Evolutionary conservation across 2,888 invertebrate genomes (phyloP).

Genomic region (Crocallis elinguaria): DNA sequence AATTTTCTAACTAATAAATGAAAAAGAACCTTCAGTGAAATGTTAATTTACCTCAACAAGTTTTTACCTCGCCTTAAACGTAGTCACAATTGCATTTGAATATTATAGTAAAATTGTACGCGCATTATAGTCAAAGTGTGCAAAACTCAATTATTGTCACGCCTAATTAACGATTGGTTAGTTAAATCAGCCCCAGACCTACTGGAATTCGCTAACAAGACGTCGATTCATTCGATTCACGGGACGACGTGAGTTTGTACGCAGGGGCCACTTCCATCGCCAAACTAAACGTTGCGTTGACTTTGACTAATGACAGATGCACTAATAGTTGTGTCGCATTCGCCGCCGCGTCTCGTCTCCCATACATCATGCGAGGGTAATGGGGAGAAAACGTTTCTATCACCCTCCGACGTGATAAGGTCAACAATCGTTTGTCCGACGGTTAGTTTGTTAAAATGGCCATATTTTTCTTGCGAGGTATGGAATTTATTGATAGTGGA

Average conservation of each 20-base stretch:
- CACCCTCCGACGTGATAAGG: conserved; percentile 77
- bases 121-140: too few species aligned
- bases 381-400: conserved; percentile 75
- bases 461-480: conserved; percentile 33
- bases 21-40: too few species aligned
- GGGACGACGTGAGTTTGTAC: conserved; percentile 32
- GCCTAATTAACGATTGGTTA: too few species aligned
- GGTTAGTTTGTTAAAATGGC: conserved; percentile 53
- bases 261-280: conserved; percentile 32
- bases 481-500: conserved; percentile 36
- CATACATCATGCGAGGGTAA: conserved; percentile 80
- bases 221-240: conserved; percentile 7
- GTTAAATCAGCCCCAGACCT: background rate
- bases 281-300: conserved; percentile 71
- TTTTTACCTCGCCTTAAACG: too few species aligned
- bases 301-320: conserved; percentile 85
- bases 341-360: conserved; percentile 51
- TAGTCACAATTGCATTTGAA: too few species aligned
- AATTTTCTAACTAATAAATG: too few species aligned
- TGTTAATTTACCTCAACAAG: too few species aligned
- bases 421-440: conserved; percentile 70
- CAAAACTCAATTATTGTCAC: too few species aligned
- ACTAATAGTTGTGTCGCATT: conserved; percentile 83
- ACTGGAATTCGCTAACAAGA: background rate
- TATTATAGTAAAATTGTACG: too few species aligned